Evolutionary conservation across 2,888 invertebrate species (phyloP), one percentile per base, ranked within the genome.

Genomic region (Megastigmus dorsalis): DNA sequence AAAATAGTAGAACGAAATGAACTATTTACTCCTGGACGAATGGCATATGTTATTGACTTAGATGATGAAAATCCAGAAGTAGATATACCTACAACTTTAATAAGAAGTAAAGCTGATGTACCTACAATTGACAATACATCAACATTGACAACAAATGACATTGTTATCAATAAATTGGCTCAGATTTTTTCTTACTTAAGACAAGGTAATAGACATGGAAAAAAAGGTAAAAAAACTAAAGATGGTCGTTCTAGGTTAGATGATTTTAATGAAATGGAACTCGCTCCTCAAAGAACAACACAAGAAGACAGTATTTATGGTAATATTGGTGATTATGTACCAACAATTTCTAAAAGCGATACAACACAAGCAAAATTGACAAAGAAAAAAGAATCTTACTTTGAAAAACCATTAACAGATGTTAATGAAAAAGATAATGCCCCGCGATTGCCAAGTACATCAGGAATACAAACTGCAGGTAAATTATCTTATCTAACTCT

Each of bases 21-120:
- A 82, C 88, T 98, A 73, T 99, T 99, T 89, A 93, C 95, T 0
- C 95, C 98, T 0, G 97, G 98, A 0, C 92, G 99, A 48, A 99
- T 99, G 98, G 99, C 99, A 0, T 99, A 99, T 86, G 95, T 98
- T 0, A 97, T 99, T 41, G 99, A 99, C 82, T 89, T 99, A 81
- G 97, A 97, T 65, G 95, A 95, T 79, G 97, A 96, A 79, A 91
- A 66, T 54, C 90, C 93, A 1, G 96, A 97, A 80, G 92, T 93
- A 74, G 99, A 99, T 85, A 97, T 99, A 76, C 99, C 99, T 0
- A 98, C 97, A 0, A 99, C 99, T 0, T 88, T 97, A 43, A 95
- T 98, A 30, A 91, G 98, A 65, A 97, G 97, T 79, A 95, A 97
- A 86, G 95, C 95, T 0, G 99, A 99, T 83, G 94, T 94, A 72